phyloP scores from a whole-genome alignment of 2,797 vertebrate species.

The Arctocebus calabarensis region DNA sequence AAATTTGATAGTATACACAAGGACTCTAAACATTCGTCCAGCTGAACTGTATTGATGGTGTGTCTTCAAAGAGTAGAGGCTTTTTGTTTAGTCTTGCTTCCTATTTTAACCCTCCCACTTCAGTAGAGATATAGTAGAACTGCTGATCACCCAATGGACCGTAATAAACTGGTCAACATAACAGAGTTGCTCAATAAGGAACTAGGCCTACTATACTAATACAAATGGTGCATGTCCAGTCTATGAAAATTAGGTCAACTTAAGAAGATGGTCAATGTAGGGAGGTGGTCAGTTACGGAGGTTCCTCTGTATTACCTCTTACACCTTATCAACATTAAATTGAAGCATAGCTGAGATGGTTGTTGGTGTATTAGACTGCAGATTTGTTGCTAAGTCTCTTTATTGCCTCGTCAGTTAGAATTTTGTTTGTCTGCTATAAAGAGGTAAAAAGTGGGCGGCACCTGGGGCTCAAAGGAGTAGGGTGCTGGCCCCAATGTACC shows the following conservation, averaged over 20 bases:
- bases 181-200: no score
- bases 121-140: not conserved
- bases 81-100: conserved; percentile 16
- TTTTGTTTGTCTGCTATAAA: conserved; percentile 40
- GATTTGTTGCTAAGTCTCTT: conserved; percentile 16
- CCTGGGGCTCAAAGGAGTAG: no score
- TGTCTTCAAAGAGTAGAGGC: not conserved
- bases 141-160: no score
- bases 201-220: no score
- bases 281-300: no score
- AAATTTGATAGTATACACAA: not conserved
- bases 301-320: not conserved
- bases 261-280: no score
- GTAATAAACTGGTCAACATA: no score
- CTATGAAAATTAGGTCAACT: no score
- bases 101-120: not conserved
- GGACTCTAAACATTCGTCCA: not conserved
- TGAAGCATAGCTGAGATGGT: conserved; percentile 2
- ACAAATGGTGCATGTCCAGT: no score
- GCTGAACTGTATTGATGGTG: not conserved
- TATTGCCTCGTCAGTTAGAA: conserved; percentile 43
- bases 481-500: no score
- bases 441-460: not conserved
- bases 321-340: not conserved
- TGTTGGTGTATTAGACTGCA: not conserved